These are phyloP conservation scores for Sternarchorhynchus goeldii DNA, from an alignment of 2,797 vertebrate species.

Conservation along the genomic window DNA sequence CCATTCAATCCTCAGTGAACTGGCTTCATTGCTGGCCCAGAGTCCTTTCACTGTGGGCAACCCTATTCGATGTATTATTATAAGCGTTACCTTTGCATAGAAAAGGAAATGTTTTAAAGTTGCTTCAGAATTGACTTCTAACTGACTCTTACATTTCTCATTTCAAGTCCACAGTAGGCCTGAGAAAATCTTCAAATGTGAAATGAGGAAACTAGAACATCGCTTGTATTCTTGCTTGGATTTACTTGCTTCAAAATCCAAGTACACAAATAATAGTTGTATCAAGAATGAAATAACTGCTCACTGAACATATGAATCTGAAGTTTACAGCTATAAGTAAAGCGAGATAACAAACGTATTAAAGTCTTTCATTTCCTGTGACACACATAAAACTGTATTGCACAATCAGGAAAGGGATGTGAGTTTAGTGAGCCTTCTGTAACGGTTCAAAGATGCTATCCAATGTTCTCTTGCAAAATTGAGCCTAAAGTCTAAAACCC, in stretches of 20 bases:
- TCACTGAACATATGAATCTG: background rate
- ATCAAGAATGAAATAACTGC: background rate
- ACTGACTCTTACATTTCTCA: background rate
- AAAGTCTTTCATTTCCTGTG: background rate
- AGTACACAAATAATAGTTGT: background rate
- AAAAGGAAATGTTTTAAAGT: background rate
- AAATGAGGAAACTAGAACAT: background rate
- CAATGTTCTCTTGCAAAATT: background rate
- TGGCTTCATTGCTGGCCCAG: conserved; percentile 35
- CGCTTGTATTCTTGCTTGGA: background rate
- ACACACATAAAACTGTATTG: conserved; percentile 22
- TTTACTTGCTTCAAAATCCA: background rate
- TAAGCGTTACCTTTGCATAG: background rate
- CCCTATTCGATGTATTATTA: conserved; percentile 1
- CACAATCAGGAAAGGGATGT: conserved; percentile 29
- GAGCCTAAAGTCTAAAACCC: background rate
- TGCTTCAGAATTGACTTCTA: background rate
- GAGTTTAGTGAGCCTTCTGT: background rate
- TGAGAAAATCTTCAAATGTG: background rate
- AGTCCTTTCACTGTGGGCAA: conserved; percentile 28
- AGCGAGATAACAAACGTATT: background rate
- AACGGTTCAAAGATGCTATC: conserved; percentile 35
- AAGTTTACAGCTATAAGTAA: background rate
- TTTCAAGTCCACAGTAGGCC: background rate
- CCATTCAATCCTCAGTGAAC: conserved; percentile 40